Base-by-base conservation (phyloP, 2,888 invertebrate species). In the Erebia palarica region DNA sequence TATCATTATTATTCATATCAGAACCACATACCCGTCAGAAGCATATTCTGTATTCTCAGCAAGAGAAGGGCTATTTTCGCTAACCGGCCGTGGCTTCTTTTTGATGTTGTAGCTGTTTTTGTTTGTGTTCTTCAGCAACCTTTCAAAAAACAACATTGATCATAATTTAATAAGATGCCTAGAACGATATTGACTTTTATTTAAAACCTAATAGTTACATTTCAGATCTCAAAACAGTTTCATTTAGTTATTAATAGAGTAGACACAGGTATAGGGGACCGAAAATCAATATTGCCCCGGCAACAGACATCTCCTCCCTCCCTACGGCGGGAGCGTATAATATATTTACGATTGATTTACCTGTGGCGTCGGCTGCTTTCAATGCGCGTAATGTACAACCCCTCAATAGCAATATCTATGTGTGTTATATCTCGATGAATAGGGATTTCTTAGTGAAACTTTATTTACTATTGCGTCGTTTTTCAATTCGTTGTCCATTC, bases 111-210 rank as follows among this genome's bases (percentile, higher is more conserved):
- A 83, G 78, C 85, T 89, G 76, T 86, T 90, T 77, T 88, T 92
- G 71, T 80, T 87, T 14, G 90, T 82, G 72, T 89, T 91, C 77
- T 92, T 92, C 74, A 92, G 79, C 73, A 91, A 82, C 79, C 92
- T 91, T 68, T 64, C n/a, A 60, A 58, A 67, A 27, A 68, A 70
- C 13, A 68, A 53, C 51, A 60, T 64, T 61, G 18, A 49, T 59
- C 47, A 71, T 42, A 68, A 21, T 51, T 27, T 9, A 42, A 51
- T 13, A 58, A 27, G 11, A 53, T 21, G 16, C 4, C 16, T 53
- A 11, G 13, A 8, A 60, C 47, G 11, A 44, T 21, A 55, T n/a
- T 57, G 11, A n/a, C 1, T 11, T 60, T 16, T 16, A 16, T 44
- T 60, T 42, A n/a, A 47, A 61, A 59, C 14, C 42, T 10, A 14